Evolutionary conservation across 2,888 invertebrate genomes (phyloP), one percentile per base, ranked within the genome.

Genomic region (Volucella bombylans): DNA sequence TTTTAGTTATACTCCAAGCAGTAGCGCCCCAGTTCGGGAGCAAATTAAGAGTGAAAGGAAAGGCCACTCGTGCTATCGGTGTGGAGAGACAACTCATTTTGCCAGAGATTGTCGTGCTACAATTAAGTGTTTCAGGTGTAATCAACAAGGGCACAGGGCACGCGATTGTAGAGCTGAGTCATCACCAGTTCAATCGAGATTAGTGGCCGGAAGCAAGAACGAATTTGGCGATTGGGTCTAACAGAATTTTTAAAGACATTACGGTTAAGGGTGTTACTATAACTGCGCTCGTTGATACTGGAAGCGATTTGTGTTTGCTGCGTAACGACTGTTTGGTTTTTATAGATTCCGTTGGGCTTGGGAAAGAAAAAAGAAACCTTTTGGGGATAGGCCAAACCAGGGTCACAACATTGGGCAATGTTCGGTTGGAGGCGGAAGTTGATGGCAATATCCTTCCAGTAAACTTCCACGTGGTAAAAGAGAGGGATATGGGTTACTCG

Each of bases 281-380:
- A 6, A 41, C 18, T 8, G 67, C 76, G n/a, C 39, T 76, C 10
- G 10, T 76, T 23, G 67, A 76, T 14, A 73, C 64, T 1, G 73
- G 64, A 11, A 73, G 73, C 49, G 73, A 73, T 47, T 14, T 64
- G 8, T 64, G 50, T 14, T 38, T 64, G 6, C 14, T 64, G 31
- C n/a, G 64, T 1, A 11, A 64, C 14, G 64, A 68, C 45, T 43
- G 15, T 11, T 23, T 54, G 12, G 8, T n/a, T 9, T 18, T 11
- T 31, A 54, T 54, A 45, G 8, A 54, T 8, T 10, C n/a, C 9
- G 18, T 52, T 11, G 43, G 57, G 11, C 11, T 55, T 10, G 15
- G 49, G 2, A 15, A 10, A 49, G 57, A 47, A 11, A 57, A 45
- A 47, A 57, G 47, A 47, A 49, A 47, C n/a, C 38, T 64, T 14